Evolutionary conservation across 2,113 vertebrate species (phyloP).

Genomic region (Chionodraco myersi): DNA sequence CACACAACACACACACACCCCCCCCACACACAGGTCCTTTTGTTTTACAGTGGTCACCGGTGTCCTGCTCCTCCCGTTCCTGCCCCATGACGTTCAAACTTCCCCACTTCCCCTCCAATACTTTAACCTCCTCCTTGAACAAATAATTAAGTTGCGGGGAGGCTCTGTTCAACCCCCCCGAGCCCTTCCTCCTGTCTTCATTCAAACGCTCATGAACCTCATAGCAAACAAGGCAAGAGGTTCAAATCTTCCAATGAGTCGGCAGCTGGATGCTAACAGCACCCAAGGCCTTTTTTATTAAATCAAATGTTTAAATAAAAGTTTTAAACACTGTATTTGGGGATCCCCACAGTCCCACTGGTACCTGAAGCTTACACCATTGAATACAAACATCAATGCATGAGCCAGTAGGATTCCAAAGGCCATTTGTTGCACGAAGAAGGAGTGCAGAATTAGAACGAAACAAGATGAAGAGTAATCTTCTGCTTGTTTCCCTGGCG

Average conservation of each 20-base stretch:
- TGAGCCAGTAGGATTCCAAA: constrained; percentile 54
- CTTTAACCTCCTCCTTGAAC: constrained; percentile 51
- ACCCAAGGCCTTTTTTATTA: constrained; percentile 7
- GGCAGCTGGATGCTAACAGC: constrained; percentile 17
- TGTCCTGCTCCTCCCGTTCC: constrained; percentile 38
- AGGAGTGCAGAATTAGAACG: constrained; percentile 38
- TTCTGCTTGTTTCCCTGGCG: neutral
- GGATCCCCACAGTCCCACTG: constrained; percentile 33
- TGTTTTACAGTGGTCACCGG: constrained; percentile 56
- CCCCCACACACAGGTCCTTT: constrained; percentile 66
- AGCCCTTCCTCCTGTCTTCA: neutral
- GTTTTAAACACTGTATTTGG: constrained; percentile 38
- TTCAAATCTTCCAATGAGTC: neutral
- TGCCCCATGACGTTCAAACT: constrained; percentile 58
- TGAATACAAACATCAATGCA: constrained; percentile 36
- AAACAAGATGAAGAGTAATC: constrained; percentile 1
- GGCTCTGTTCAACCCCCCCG: constrained; percentile 7
- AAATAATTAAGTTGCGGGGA: constrained; percentile 56
- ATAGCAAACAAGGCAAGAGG: constrained; percentile 1
- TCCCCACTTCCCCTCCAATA: constrained; percentile 44
- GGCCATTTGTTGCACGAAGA: constrained; percentile 20
- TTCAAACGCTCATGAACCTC: neutral
- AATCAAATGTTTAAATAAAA: constrained; percentile 39
- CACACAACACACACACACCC: constrained; percentile 15
- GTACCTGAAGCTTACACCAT: constrained; percentile 37